Percentiles rank a stretch among this genome's conserved stretches.
These are phyloP conservation scores for Anabacerthia variegaticeps DNA, from an alignment of 2,797 vertebrate species.

Conservation along the genomic window DNA sequence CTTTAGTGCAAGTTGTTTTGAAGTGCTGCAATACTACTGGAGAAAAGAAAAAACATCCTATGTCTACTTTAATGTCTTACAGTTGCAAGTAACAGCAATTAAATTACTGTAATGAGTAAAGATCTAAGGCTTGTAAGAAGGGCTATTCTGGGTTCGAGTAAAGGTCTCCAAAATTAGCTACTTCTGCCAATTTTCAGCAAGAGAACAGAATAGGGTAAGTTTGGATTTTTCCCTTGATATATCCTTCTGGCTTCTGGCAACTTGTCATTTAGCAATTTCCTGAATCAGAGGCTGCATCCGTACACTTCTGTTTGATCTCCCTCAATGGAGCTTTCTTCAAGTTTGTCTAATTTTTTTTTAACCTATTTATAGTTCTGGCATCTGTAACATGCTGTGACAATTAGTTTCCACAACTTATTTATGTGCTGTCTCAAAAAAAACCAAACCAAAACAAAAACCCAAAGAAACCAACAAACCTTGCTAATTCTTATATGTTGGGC, in stretches of 20 bases:
- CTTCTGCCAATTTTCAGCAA: background rate
- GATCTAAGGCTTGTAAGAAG: background rate
- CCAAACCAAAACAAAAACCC: no score
- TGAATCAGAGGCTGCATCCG: conserved; percentile 40
- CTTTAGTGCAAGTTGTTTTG: background rate
- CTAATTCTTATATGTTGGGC: background rate
- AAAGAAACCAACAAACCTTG: background rate
- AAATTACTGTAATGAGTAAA: background rate
- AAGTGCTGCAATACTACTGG: background rate
- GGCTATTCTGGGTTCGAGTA: background rate
- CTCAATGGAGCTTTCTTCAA: conserved; percentile 54
- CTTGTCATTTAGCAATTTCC: conserved; percentile 56
- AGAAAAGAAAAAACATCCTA: no score
- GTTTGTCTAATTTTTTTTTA: background rate
- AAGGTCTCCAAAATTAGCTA: conserved; percentile 24
- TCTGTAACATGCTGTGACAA: background rate
- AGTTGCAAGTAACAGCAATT: background rate
- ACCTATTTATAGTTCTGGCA: conserved; percentile 38
- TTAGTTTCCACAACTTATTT: conserved; percentile 20
- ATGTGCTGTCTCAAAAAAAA: background rate
- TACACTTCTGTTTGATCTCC: conserved; percentile 29
- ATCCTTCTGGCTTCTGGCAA: conserved; percentile 36
- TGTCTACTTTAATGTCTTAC: background rate
- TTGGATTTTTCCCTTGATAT: background rate
- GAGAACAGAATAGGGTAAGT: conserved; percentile 19